phyloP scores from a whole-genome alignment of 2,888 invertebrate species.

The Leptinotarsa tumamoca region DNA sequence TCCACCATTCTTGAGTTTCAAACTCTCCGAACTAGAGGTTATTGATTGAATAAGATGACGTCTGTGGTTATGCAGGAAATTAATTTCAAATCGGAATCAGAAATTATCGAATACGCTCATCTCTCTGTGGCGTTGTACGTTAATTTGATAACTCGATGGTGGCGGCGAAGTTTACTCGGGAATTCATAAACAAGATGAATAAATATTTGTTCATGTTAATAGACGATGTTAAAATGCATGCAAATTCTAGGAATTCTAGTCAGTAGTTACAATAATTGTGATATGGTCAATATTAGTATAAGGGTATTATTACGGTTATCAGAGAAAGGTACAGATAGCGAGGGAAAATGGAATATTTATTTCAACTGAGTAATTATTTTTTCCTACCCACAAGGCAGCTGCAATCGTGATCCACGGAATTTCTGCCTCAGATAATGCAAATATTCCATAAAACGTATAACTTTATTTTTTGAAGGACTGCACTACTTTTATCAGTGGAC shows the following conservation, averaged over 20 bases:
- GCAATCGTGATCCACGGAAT: no score
- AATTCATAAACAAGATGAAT: slow-evolving; percentile 55
- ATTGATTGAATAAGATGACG: slow-evolving; percentile 26
- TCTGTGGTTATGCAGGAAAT: slow-evolving; percentile 37
- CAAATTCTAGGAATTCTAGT: slow-evolving; percentile 55
- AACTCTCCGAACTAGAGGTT: slow-evolving; percentile 12
- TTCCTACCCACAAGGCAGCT: no score
- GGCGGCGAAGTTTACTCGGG: slow-evolving; percentile 55
- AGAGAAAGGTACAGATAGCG: not conserved
- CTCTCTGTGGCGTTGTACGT: slow-evolving; percentile 39
- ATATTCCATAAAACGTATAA: no score
- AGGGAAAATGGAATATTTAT: not conserved
- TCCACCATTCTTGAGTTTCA: not conserved
- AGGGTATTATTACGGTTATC: not conserved
- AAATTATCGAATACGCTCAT: slow-evolving; percentile 36
- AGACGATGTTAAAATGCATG: slow-evolving; percentile 57
- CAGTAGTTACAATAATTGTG: slow-evolving; percentile 45
- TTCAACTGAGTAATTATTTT: no score
- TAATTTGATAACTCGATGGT: slow-evolving; percentile 53
- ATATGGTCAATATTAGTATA: slow-evolving; percentile 41
- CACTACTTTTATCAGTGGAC: no score
- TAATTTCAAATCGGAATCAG: slow-evolving; percentile 40
- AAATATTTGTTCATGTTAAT: slow-evolving; percentile 57
- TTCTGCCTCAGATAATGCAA: no score
- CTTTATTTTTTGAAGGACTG: no score